Base-by-base conservation (phyloP, 2,113 vertebrate species). In the Onychorhynchus coronatus region DNA sequence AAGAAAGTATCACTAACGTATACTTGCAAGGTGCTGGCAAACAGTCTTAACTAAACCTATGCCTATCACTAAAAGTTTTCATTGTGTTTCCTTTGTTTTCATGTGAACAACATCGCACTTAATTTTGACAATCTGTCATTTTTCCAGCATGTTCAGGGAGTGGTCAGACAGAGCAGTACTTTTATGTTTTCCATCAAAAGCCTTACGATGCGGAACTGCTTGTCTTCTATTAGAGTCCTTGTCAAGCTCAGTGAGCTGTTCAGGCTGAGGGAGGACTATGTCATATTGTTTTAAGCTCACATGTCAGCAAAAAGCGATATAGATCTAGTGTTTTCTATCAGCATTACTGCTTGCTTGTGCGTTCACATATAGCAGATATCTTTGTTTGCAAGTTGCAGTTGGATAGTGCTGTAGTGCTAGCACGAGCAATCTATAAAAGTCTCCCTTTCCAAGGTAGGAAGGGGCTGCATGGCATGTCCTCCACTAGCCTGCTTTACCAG, bases 111-210 rank as follows among this genome's bases (percentile, higher is more conserved):
- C 73, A 90, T n/a, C 49, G 79, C 95, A 97, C 85, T 94, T 97
- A 93, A 94, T 91, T 96, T 83, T 97, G 97, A 97, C 94, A 96
- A 80, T 87, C 95, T 96, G 95, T 97, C 96, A 97, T 85, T 95
- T 92, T 96, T 87, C 89, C 39, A 91, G 89, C 91, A 72, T 68
- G 35, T 92, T 96, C 71, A 89, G 89, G 82, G 23, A 74, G 56
- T 27, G 4, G 91, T 68, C 91, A 95, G 85, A 96, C 68, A 95
- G 81, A 92, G 89, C 47, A 91, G 73, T 85, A 91, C 92, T 93
- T 96, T 90, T 85, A 95, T 80, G 90, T 93, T 94, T 97, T 95
- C 94, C 79, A 96, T 97, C 96, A 97, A 96, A 97, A 97, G 85
- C 76, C 93, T 97, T 96, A 96, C 4, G 35, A 89, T 96, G 96